phyloP scores from a whole-genome alignment of 1,140 invertebrate species.

The Bombus polaris region DNA sequence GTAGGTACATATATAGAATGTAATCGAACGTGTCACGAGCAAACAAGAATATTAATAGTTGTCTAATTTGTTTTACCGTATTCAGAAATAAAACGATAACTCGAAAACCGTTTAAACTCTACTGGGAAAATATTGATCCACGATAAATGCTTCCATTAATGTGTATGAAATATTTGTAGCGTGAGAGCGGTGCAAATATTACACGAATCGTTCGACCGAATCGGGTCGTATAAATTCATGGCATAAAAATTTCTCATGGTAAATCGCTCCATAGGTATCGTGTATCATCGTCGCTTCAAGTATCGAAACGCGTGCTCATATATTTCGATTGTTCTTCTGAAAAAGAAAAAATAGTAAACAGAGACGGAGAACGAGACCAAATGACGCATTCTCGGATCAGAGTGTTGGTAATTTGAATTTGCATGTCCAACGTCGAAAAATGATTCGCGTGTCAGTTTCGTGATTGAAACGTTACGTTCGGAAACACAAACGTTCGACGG shows the following conservation, averaged over 20 bases:
- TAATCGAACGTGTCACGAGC: neutral
- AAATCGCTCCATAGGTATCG: neutral
- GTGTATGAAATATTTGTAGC: conserved; percentile 1
- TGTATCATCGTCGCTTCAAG: neutral
- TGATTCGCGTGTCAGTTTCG: conserved; percentile 5
- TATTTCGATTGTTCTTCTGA: neutral
- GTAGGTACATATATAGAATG: neutral
- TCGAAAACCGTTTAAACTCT: neutral
- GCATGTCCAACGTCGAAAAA: neutral
- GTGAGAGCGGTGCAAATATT: neutral
- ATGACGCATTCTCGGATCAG: neutral
- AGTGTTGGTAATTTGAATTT: neutral
- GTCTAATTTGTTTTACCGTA: neutral
- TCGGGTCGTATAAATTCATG: neutral
- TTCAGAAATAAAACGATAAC: conserved; percentile 4
- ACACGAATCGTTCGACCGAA: neutral
- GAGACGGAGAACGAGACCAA: neutral
- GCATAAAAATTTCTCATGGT: neutral
- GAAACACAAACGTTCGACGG: neutral
- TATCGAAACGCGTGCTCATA: no score
- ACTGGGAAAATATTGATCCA: conserved; percentile 16
- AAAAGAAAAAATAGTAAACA: neutral
- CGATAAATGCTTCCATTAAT: conserved; percentile 25
- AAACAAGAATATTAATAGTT: neutral
- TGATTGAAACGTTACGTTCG: neutral